Percentiles rank a stretch among this genome's conserved stretches.
These are phyloP conservation scores for Elachura formosa DNA, from an alignment of 2,113 vertebrate species.

Conservation along the genomic window DNA sequence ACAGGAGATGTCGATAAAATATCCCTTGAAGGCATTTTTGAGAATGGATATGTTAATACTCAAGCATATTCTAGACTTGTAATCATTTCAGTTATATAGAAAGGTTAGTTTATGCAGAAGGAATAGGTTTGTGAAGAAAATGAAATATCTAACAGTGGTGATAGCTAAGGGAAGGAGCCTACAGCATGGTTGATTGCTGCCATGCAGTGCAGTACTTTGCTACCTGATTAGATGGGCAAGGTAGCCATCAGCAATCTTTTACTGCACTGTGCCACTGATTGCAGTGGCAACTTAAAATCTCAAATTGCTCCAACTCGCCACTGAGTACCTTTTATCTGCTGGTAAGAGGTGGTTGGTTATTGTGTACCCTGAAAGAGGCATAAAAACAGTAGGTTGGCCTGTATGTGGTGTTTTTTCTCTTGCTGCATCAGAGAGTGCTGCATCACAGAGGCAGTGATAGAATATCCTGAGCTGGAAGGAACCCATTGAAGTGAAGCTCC, in stretches of 20 bases:
- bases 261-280: neutral
- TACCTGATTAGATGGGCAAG: neutral
- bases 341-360: neutral
- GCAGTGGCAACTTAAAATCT: neutral
- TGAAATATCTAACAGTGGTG: neutral
- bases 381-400: neutral
- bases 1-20: neutral
- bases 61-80: neutral
- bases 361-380: neutral
- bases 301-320: neutral
- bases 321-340: neutral
- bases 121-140: neutral
- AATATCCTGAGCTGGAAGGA: neutral
- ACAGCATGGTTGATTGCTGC: neutral
- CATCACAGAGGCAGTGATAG: neutral
- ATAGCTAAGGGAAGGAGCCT: neutral
- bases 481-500: neutral
- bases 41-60: neutral
- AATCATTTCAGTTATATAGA: neutral
- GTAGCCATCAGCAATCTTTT: neutral
- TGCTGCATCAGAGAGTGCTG: neutral
- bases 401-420: rapidly evolving
- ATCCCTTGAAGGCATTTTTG: neutral
- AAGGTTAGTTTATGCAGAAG: neutral
- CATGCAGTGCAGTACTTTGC: rapidly evolving